Evolutionary conservation across 92 coral and sea anemone species (phyloP).

Genomic region (Epizoanthus illoricatus): DNA sequence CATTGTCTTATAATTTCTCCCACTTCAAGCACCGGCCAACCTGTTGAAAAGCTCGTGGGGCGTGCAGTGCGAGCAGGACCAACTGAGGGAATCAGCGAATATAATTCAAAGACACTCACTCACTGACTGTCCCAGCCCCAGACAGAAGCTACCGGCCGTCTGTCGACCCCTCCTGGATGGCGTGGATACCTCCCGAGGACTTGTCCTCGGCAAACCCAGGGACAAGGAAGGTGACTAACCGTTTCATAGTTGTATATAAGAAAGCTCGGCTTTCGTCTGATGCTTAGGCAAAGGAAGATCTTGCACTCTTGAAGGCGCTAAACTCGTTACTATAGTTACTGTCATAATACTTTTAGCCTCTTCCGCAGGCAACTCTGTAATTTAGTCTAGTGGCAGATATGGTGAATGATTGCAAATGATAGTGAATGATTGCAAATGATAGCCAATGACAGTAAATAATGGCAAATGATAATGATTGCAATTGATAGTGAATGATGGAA

Average conservation of each 20-base stretch:
- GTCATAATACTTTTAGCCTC: too few species aligned
- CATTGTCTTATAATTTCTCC: not conserved
- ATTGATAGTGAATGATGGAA: too few species aligned
- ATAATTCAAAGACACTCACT: not conserved
- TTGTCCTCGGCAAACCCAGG: conserved; percentile 18
- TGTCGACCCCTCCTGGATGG: conserved; percentile 13
- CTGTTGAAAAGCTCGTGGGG: not conserved
- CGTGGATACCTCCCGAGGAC: conserved; percentile 10
- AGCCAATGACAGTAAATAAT: too few species aligned
- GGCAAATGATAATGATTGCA: too few species aligned
- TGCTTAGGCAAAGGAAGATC: not conserved
- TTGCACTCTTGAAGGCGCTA: not conserved
- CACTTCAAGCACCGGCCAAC: not conserved
- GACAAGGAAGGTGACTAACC: conserved; percentile 11
- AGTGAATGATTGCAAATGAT: too few species aligned
- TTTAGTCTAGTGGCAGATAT: too few species aligned
- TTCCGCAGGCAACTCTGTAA: too few species aligned
- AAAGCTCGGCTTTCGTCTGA: not conserved
- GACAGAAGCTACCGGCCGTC: not conserved
- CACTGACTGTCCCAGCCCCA: not conserved
- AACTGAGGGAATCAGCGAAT: not conserved
- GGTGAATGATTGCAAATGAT: too few species aligned
- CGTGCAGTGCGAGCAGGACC: not conserved
- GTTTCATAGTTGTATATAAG: not conserved
- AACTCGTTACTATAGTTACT: not conserved